Conservation (phyloP, 1,140 invertebrate species). For the Temnothorax nylanderi region DNA sequence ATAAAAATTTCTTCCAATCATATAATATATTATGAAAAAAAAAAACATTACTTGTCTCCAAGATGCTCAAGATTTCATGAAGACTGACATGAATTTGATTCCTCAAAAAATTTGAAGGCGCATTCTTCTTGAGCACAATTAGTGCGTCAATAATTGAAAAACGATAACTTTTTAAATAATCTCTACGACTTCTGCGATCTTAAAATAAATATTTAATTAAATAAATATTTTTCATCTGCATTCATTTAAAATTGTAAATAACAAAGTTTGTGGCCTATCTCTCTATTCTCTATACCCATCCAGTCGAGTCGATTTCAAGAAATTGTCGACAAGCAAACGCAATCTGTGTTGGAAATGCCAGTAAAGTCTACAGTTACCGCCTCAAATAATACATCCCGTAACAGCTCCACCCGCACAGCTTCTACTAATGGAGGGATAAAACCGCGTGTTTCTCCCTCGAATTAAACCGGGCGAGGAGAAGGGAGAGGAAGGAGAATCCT, state of each 20-base stretch:
- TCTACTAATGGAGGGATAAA: constrained; percentile 55
- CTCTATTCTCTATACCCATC: neutral
- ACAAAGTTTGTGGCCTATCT: neutral
- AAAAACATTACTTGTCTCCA: neutral
- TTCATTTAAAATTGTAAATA: neutral
- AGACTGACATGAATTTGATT: no score
- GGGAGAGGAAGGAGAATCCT: neutral
- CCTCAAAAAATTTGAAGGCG: no score
- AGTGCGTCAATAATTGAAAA: neutral
- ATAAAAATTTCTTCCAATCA: neutral
- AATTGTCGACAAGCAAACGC: constrained; percentile 5
- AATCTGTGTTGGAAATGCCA: constrained; percentile 31
- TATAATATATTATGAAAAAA: neutral
- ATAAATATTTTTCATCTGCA: neutral
- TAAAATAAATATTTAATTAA: neutral
- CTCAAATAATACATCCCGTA: constrained; percentile 45
- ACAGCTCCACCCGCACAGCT: neutral
- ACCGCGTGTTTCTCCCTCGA: constrained; percentile 39
- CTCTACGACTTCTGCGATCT: neutral
- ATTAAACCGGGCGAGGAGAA: constrained; percentile 5
- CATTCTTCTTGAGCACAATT: neutral
- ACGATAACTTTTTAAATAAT: no score
- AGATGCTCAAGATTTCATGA: neutral
- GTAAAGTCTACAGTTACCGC: neutral
- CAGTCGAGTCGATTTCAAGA: constrained; percentile 15